Evolutionary conservation across 2,797 vertebrate genomes (phyloP).

Genomic region (Eulemur coronatus): DNA sequence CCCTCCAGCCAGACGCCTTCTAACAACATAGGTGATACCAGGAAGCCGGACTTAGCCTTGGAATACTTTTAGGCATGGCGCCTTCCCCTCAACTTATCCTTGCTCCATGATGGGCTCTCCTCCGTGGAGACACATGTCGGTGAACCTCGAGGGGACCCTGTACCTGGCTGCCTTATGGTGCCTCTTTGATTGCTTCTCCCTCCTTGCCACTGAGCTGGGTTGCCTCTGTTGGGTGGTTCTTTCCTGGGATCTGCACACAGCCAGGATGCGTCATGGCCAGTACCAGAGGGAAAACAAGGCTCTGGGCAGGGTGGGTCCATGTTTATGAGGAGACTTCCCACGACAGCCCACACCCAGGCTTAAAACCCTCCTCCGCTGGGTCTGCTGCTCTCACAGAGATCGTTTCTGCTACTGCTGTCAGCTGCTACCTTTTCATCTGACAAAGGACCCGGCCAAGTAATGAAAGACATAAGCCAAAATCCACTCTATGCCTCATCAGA

Average conservation of each 20-base stretch:
- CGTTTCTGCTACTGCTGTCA: conserved; percentile 30
- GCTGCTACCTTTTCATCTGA: conserved; percentile 50
- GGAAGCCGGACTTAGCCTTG: neutral
- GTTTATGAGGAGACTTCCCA: neutral
- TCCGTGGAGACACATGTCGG: neutral
- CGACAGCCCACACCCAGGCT: neutral
- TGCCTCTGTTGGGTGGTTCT: neutral
- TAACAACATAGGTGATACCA: neutral
- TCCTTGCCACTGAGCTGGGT: neutral
- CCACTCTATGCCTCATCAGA: conserved; percentile 20
- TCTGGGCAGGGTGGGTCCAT: neutral
- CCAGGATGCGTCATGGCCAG: neutral
- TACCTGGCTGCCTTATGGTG: neutral
- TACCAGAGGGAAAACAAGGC: neutral
- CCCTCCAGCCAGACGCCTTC: neutral
- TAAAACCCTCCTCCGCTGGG: neutral
- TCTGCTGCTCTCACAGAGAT: neutral
- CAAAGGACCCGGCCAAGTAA: conserved; percentile 41
- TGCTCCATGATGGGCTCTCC: conserved; percentile 19
- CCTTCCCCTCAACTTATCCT: neutral
- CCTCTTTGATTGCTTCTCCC: neutral
- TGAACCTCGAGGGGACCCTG: neutral
- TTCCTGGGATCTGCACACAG: neutral
- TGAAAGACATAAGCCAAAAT: conserved; percentile 56
- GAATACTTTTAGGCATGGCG: neutral